Evolutionary conservation across 2,888 invertebrate species (phyloP), one percentile per base, ranked within the genome.

Genomic region (Heterodera filipjevi): DNA sequence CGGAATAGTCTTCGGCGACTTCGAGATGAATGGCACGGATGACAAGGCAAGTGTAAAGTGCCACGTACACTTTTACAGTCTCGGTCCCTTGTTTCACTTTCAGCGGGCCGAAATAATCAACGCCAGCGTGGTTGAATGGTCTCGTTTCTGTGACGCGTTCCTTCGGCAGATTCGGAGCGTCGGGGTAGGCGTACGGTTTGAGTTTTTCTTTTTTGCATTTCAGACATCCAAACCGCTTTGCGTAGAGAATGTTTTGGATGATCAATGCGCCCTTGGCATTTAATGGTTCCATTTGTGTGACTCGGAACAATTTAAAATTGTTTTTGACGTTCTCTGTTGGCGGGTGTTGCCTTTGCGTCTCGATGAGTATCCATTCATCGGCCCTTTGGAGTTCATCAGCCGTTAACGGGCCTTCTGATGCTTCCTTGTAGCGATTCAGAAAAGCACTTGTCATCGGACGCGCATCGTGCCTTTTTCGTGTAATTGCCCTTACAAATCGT

Each of bases 21-120:
- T 77, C 76, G 6, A 77, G 44, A n/a, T 77, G 77, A 14, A 77
- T 44, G 5, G 77, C 77, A 10, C 77, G 27, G 30, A 76, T 30
- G 27, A 33, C 30, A 22, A 77, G 59, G 27, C 77, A 77, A 1
- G 77, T 77, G 44, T 77, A 77, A 6, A 77, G 33, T 6, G 77
- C 72, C 8, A 72, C 77, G 33, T 68, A 77, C 5, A 77, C 33
- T 19, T 75, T 77, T 19, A 39, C 46, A 1, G 19, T 27, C 27
- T 46, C 53, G n/a, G 8, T 5, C 0, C 35, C 59, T 30, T 10
- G 3, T 1, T 35, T 39, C 8, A 77, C 53, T 10, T 10, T 53
- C 3, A 77, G n/a, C 0, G 78, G 76, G 1, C 71, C 71, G 14
- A 71, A 39, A 30, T 71, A 71, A 16, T 71, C 71, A 5, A 71